These are phyloP conservation scores for Cacatua alba DNA, from an alignment of 2,113 vertebrate species.

Conservation along the genomic window DNA sequence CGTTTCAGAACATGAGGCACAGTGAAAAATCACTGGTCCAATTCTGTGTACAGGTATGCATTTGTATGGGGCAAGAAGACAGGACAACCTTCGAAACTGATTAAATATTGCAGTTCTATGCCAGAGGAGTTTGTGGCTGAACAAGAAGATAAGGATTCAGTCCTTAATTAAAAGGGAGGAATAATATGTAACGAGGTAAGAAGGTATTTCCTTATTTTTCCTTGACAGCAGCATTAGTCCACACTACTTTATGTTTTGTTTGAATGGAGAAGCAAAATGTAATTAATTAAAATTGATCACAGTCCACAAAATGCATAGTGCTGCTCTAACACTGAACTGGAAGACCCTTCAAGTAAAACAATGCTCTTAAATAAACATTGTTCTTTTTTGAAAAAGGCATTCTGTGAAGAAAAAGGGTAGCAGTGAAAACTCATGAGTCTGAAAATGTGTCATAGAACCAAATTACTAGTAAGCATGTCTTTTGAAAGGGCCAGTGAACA, in stretches of 20 bases:
- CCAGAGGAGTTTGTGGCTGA: background rate
- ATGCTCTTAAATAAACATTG: background rate
- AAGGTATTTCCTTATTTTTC: background rate
- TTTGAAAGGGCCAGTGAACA: background rate
- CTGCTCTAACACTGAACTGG: background rate
- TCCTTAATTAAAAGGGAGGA: background rate
- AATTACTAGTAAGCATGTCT: background rate
- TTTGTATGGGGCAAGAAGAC: background rate
- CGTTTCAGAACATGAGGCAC: background rate
- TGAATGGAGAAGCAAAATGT: constrained; percentile 24
- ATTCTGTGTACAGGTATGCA: background rate
- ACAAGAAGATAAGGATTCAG: background rate
- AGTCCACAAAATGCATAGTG: constrained; percentile 3
- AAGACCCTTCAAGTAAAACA: background rate
- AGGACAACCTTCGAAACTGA: background rate
- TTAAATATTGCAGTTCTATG: background rate
- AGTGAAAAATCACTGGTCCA: background rate
- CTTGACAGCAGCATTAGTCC: background rate
- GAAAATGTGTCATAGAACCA: background rate
- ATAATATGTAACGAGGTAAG: background rate
- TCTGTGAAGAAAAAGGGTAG: background rate
- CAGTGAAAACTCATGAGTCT: background rate
- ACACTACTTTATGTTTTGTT: background rate
- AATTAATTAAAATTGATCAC: constrained; percentile 45
- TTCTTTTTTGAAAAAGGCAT: background rate